phyloP scores from a whole-genome alignment of 64 coral and sea anemone genomes.

The Orbicella faveolata region DNA sequence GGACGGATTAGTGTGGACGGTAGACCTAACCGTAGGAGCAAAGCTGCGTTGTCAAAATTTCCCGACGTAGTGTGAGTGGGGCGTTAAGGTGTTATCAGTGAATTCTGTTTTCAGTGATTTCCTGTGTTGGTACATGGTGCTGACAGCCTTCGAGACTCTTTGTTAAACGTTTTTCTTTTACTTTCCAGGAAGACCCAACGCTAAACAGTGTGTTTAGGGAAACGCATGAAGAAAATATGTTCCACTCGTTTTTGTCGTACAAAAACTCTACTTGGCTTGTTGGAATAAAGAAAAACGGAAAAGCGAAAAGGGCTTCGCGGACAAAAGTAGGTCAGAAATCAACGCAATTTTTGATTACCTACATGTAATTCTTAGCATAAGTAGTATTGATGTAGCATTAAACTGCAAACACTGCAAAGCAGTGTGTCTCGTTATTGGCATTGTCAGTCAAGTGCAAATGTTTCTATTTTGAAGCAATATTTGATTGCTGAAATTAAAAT shows the following conservation, averaged over 20 bases:
- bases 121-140: too few species aligned
- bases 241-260: constrained; percentile 29
- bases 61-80: too few species aligned
- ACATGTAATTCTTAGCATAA: background rate
- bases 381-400: background rate
- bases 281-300: constrained; percentile 74
- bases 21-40: too few species aligned
- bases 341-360: constrained; percentile 72
- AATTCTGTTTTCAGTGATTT: too few species aligned
- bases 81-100: too few species aligned
- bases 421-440: background rate
- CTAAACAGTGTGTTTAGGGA: constrained; percentile 59
- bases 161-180: background rate
- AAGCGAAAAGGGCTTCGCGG: constrained; percentile 38
- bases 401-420: background rate
- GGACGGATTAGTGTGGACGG: too few species aligned
- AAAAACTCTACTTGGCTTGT: constrained; percentile 54
- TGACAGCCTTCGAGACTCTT: too few species aligned
- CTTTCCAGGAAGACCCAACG: constrained; percentile 50
- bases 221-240: constrained; percentile 49
- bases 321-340: constrained; percentile 76
- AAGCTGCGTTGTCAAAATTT: too few species aligned
- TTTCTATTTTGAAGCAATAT: background rate
- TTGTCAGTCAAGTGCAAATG: background rate
- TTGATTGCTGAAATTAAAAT: background rate